Percentiles rank a stretch among this genome's conserved stretches.
Conservation (phyloP, 2,797 vertebrate species). For the Setipinna tenuifilis region DNA sequence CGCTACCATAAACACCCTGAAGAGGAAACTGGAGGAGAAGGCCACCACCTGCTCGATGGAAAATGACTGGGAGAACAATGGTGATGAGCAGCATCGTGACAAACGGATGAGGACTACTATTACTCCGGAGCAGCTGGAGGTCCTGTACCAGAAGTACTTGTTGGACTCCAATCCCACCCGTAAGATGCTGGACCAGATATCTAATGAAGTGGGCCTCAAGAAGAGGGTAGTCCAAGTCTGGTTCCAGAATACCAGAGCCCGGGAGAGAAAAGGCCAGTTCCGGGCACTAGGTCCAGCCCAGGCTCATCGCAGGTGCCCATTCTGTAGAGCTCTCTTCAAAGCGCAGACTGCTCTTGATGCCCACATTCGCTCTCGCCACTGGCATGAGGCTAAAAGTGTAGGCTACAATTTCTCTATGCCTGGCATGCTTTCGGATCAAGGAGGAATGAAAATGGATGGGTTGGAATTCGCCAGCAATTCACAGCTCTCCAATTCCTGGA, state of each 20-base stretch:
- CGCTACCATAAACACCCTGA: slow-evolving; percentile 84
- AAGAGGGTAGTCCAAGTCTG: slow-evolving; percentile 98
- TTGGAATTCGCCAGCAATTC: slow-evolving; percentile 78
- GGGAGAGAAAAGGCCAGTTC: slow-evolving; percentile 98
- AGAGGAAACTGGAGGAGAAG: slow-evolving; percentile 90
- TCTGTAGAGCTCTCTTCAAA: slow-evolving; percentile 97
- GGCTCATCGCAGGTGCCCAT: slow-evolving; percentile 94
- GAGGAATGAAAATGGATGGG: slow-evolving; percentile 81
- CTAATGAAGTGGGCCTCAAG: slow-evolving; percentile 95
- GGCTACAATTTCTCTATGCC: slow-evolving; percentile 89
- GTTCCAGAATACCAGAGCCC: slow-evolving; percentile 98
- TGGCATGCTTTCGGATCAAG: slow-evolving; percentile 84
- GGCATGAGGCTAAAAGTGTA: slow-evolving; percentile 95
- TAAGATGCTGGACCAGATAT: slow-evolving; percentile 97
- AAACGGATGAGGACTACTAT: slow-evolving; percentile 97
- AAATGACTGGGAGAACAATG: slow-evolving; percentile 72
- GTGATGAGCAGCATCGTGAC: slow-evolving; percentile 93
- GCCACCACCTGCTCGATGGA: slow-evolving; percentile 84
- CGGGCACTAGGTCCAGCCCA: slow-evolving; percentile 90
- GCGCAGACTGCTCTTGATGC: slow-evolving; percentile 97
- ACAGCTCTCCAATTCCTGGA: slow-evolving; percentile 74
- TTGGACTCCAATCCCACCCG: slow-evolving; percentile 97
- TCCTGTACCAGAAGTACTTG: slow-evolving; percentile 97
- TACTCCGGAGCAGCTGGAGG: slow-evolving; percentile 96
- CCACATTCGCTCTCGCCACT: slow-evolving; percentile 96